Percentiles rank a stretch among this genome's conserved stretches.
phyloP scores from a whole-genome alignment of 2,888 invertebrate species.

The Perithous albicinctus region DNA sequence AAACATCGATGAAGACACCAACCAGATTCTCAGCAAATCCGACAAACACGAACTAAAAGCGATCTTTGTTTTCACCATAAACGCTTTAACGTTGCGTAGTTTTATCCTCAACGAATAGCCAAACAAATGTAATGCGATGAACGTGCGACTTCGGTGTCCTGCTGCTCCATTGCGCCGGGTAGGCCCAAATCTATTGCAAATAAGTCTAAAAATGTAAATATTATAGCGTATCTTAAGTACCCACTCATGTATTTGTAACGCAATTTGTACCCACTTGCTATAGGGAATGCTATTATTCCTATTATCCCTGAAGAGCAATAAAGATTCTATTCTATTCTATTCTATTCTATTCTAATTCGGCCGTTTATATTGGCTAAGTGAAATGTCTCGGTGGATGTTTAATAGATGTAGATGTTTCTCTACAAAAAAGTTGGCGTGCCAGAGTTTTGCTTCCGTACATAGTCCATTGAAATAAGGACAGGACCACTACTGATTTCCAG shows the following conservation, averaged over 20 bases:
- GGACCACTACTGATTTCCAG: too few relatives aligned
- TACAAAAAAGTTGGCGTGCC: too few relatives aligned
- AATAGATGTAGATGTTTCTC: too few relatives aligned
- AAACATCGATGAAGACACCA: too few relatives aligned
- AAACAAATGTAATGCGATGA: background rate
- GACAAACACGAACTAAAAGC: slow-evolving; percentile 5
- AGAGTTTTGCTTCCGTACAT: too few relatives aligned
- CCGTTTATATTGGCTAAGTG: too few relatives aligned
- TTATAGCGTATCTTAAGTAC: background rate
- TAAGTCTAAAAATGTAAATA: background rate
- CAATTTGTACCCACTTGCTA: slow-evolving; percentile 3
- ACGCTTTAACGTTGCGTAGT: background rate
- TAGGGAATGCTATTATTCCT: too few relatives aligned
- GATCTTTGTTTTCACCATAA: slow-evolving; percentile 1
- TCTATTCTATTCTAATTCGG: too few relatives aligned
- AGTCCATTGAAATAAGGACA: too few relatives aligned
- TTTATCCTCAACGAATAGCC: background rate
- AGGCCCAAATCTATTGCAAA: background rate
- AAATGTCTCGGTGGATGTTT: too few relatives aligned
- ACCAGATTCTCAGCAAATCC: background rate
- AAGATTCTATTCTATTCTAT: background rate
- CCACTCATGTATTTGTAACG: background rate
- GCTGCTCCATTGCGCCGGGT: too few relatives aligned
- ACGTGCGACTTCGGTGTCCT: too few relatives aligned
- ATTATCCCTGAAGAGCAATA: slow-evolving; percentile 4